Evolutionary conservation across 2,113 vertebrate species (phyloP).

Genomic region (Cricetomys ansorgei): DNA sequence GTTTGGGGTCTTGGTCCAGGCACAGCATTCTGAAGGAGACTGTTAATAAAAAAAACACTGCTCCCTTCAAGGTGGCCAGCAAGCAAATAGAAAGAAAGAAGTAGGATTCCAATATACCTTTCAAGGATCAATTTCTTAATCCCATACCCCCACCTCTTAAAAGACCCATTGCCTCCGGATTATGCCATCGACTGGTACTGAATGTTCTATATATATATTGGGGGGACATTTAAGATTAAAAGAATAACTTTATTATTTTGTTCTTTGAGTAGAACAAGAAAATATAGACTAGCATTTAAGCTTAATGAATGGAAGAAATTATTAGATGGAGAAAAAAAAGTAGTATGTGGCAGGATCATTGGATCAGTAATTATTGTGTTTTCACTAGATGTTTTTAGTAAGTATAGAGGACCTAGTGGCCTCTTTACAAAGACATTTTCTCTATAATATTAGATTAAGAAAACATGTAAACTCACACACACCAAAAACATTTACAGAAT

Average conservation of each 20-base stretch:
- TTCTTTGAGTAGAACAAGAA: background rate
- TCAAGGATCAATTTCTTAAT: background rate
- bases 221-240: too few relatives aligned
- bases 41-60: background rate
- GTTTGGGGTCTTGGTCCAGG: background rate
- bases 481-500: background rate
- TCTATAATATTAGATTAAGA: background rate
- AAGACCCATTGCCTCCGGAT: background rate
- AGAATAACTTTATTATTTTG: background rate
- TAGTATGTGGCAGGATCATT: background rate
- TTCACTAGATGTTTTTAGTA: background rate
- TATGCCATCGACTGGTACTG: too few relatives aligned
- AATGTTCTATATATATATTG: background rate
- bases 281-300: background rate
- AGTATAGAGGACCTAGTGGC: background rate
- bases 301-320: background rate
- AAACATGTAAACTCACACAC: conserved; percentile 12
- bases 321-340: background rate
- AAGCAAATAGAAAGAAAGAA: background rate
- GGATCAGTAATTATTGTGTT: background rate
- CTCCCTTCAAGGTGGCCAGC: background rate
- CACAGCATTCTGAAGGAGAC: background rate
- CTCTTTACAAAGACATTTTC: background rate
- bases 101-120: rapidly evolving
- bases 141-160: background rate